phyloP scores from a whole-genome alignment of 2,797 vertebrate species.

The Onychomys leucogaster region DNA sequence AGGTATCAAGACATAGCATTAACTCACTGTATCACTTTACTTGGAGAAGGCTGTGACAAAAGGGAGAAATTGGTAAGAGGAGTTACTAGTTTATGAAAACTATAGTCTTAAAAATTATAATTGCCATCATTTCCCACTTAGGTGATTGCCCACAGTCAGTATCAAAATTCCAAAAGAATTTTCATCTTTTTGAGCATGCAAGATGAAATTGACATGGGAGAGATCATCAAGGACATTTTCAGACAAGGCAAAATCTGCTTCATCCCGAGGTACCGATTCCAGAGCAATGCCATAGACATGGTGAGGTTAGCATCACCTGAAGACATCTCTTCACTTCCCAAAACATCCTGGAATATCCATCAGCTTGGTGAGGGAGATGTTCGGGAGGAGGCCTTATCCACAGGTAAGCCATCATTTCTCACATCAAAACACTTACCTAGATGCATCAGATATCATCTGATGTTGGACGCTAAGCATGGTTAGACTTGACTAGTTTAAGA shows the following conservation, averaged over 20 bases:
- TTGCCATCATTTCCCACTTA: conserved; percentile 77
- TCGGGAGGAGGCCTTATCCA: conserved; percentile 92
- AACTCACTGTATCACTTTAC: background rate
- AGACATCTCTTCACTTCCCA: conserved; percentile 91
- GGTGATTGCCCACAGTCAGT: conserved; percentile 92
- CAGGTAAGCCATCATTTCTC: conserved; percentile 86
- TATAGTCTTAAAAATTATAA: conserved; percentile 38
- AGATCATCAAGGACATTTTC: conserved; percentile 93
- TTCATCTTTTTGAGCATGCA: conserved; percentile 96
- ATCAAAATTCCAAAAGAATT: conserved; percentile 90
- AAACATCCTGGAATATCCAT: conserved; percentile 95
- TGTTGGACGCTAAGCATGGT: background rate
- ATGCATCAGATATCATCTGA: background rate
- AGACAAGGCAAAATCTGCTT: conserved; percentile 93
- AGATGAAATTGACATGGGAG: conserved; percentile 93
- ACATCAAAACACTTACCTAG: background rate
- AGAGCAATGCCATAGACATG: conserved; percentile 95
- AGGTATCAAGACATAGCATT: background rate
- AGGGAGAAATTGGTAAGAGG: background rate
- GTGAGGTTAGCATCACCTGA: conserved; percentile 88
- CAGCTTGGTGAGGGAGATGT: conserved; percentile 91
- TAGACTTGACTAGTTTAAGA: background rate
- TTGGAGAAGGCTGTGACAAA: background rate
- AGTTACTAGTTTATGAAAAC: background rate
- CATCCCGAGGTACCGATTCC: conserved; percentile 92